Evolutionary conservation across 2,888 invertebrate genomes (phyloP), one percentile per base, ranked within the genome.

Genomic region (Caenorhabditis zanzibari): DNA sequence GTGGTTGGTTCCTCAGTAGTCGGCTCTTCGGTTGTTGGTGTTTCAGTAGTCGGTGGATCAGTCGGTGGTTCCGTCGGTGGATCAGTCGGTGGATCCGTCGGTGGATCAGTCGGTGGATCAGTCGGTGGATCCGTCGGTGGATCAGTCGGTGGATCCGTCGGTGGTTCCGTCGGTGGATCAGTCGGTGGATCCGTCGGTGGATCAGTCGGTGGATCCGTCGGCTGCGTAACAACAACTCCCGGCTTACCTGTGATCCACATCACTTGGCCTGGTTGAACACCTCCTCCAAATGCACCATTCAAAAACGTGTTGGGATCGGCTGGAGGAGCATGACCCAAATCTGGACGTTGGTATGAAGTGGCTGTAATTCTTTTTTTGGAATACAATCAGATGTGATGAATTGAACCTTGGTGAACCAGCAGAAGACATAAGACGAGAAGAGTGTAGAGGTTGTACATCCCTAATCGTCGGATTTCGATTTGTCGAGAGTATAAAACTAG

Each of bases 1-100:
- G 58, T 58, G 7, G 58, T 58, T n/a, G 58, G 32, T n/a, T 0
- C n/a, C n/a, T 28, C 58, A 12, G 58, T 58, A 12, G 32, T 58
- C 12, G 32, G 7, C 16, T 28, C 32, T 9, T 28, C 26, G n/a
- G 26, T 26, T 49, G 54, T 54, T 24, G 54, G 54, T 52, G 5
- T 22, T 24, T 52, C 52, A 19, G 52, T 52, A 22, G 52, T 52
- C 0, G 24, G 52, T 22, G 4, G 7, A 5, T n/a, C 19, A 6
- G 52, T 52, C 7, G 52, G 5, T n/a, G 52, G 19, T 12, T n/a
- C 22, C n/a, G n/a, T n/a, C n/a, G n/a, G n/a, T 38, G 5, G 38
- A 38, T 6, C 10, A 32, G 32, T n/a, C 5, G 28, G n/a, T 19
- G 5, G 32, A n/a, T 1, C 28, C 5, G 58, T 58, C 26, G 28